These are phyloP conservation scores for Capromys pilorides DNA, from an alignment of 2,797 vertebrate genomes.

Conservation along the genomic window DNA sequence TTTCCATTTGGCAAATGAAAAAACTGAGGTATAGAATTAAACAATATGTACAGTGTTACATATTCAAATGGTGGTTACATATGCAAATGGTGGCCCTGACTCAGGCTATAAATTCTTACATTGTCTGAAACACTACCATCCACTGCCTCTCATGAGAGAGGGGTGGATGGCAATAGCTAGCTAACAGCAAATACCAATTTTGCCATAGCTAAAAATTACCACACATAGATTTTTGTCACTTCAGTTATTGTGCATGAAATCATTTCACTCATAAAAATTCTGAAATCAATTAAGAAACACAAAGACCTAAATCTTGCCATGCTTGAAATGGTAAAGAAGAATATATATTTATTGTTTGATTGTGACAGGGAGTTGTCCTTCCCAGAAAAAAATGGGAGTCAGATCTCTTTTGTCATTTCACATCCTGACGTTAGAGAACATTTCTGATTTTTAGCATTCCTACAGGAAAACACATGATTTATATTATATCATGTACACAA, in stretches of 20 bases:
- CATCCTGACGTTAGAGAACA: slow-evolving; percentile 14
- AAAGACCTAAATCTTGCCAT: not conserved
- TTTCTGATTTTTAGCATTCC: slow-evolving; percentile 2
- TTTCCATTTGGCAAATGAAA: not conserved
- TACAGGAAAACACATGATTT: not conserved
- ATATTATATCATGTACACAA: not conserved
- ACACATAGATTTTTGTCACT: not conserved
- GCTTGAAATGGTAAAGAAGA: not conserved
- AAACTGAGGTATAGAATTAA: not conserved
- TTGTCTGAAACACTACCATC: not conserved
- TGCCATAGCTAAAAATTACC: not conserved
- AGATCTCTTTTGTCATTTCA: slow-evolving; percentile 23
- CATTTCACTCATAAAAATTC: not conserved
- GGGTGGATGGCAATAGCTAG: not conserved
- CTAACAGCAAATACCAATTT: not conserved
- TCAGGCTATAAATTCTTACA: not conserved
- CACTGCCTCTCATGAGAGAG: not conserved
- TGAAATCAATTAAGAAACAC: slow-evolving; percentile 9
- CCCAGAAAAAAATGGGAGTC: not conserved
- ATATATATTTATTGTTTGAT: not conserved
- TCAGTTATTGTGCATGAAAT: not conserved
- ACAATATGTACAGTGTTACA: not conserved
- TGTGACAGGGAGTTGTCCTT: not conserved
- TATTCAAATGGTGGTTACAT: no score
- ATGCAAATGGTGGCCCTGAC: not conserved